Evolutionary conservation across 2,113 vertebrate genomes (phyloP), one percentile per base, ranked within the genome.

Genomic region (Myxocyprinus asiaticus): DNA sequence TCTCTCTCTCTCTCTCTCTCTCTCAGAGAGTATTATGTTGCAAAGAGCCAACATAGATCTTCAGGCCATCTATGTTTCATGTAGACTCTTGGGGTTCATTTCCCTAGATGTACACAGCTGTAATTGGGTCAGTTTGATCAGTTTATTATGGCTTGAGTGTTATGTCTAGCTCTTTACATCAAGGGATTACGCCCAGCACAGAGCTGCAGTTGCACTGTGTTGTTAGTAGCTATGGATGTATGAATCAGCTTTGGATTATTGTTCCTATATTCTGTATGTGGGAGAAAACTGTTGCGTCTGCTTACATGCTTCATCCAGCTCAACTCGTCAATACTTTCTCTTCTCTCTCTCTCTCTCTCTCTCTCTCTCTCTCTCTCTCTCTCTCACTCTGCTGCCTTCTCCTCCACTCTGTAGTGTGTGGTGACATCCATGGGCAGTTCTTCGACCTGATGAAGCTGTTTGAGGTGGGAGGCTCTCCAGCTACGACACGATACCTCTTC

Each of bases 381-480:
- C 22, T 33, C 22, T 33, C 3, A 1, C 22, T 33, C 22, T 33
- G 22, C 22, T 33, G 22, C 22, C 22, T 33, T 1, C 22, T 73
- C 15, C 76, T 9, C 59, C 22, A 70, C 11, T 78, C 85, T 85
- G 4, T 85, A 94, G 94, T 94, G 72, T 94, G 94, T 15, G 94
- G 94, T 33, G 94, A 94, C 89, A 94, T 94, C 85, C 94, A 94
- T 33, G 94, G 94, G 61, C 94, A 94, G 81, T 94, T 94, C 89
- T 94, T 94, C 87, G 94, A 94, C 88, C 90, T 94, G 72, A 94
- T 94, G 94, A 94, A 94, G 88, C 87, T 94, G 81, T 94, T 94
- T 86, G 94, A 94, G 87, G 94, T 94, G 82, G 94, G 94, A 62
- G 94, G 94, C 79, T 94, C 94, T 51, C 94, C 94, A 67, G 94